phyloP scores from a whole-genome alignment of 2,888 invertebrate species.

The Alitta virens region DNA sequence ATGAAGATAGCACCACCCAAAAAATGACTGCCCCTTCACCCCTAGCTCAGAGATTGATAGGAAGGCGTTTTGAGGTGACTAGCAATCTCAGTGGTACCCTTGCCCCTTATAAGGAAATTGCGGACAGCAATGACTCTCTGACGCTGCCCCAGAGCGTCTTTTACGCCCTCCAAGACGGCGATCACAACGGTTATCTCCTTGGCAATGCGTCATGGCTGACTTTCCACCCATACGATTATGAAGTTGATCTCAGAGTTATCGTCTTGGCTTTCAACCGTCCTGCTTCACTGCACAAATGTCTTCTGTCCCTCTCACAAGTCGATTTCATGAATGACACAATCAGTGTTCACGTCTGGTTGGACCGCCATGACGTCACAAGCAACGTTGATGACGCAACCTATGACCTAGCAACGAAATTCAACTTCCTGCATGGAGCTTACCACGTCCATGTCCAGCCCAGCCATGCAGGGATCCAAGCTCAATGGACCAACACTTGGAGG shows the following conservation, averaged over 20 bases:
- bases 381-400: conserved; percentile 20
- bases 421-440: conserved; percentile 25
- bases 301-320: conserved; percentile 24
- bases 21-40: too few species aligned
- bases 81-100: too few species aligned
- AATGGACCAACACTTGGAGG: conserved; percentile 36
- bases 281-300: conserved; percentile 24
- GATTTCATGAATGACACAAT: conserved; percentile 22
- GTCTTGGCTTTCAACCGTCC: conserved; percentile 29
- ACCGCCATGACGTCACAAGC: conserved; percentile 17
- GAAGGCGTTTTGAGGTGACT: too few species aligned
- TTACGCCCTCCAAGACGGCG: neutral
- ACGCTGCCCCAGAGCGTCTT: too few species aligned
- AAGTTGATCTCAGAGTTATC: conserved; percentile 28
- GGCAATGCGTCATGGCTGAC: conserved; percentile 4
- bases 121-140: too few species aligned
- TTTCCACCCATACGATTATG: conserved; percentile 1
- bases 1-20: too few species aligned
- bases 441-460: conserved; percentile 23
- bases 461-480: conserved; percentile 29
- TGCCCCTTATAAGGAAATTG: too few species aligned
- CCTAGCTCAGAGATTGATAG: too few species aligned
- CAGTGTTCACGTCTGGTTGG: conserved; percentile 29
- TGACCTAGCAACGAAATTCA: conserved; percentile 20
- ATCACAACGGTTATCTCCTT: conserved; percentile 1